These are phyloP conservation scores for Pollimyrus isidori DNA, from an alignment of 2,113 vertebrate genomes.

Conservation along the genomic window DNA sequence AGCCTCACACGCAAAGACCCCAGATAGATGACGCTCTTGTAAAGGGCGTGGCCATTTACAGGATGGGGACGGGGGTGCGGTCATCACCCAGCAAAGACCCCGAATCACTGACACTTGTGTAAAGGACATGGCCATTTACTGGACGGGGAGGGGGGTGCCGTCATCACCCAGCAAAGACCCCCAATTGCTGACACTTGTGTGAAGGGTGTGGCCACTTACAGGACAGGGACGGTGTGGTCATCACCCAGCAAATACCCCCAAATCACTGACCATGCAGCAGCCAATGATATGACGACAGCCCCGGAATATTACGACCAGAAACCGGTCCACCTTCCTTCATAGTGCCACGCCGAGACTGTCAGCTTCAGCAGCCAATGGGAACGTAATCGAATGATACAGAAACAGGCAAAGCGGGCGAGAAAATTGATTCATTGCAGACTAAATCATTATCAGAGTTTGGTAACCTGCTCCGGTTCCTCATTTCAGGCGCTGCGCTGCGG, in stretches of 20 bases:
- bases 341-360: slow-evolving; percentile 23
- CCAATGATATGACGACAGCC: not conserved
- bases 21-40: not conserved
- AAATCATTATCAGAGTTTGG: slow-evolving; percentile 49
- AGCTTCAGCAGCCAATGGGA: slow-evolving; percentile 22
- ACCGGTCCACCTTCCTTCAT: slow-evolving; percentile 16
- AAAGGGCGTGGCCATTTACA: not conserved
- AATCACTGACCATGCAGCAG: not conserved
- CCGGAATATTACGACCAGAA: not conserved
- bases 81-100: slow-evolving; percentile 14
- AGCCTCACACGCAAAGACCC: slow-evolving; percentile 31
- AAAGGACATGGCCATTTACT: slow-evolving; percentile 24
- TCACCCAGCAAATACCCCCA: not conserved
- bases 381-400: not conserved
- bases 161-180: slow-evolving; percentile 13
- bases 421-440: slow-evolving; percentile 45
- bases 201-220: slow-evolving; percentile 6
- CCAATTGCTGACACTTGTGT: slow-evolving; percentile 8
- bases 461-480: slow-evolving; percentile 36
- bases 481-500: slow-evolving; percentile 36
- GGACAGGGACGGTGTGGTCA: slow-evolving; percentile 25
- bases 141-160: slow-evolving; percentile 24
- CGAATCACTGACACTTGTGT: slow-evolving; percentile 5
- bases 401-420: slow-evolving; percentile 8
- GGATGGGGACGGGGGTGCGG: not conserved